These are phyloP conservation scores for Ectemnius cavifrons DNA, from an alignment of 2,888 invertebrate genomes.

Conservation along the genomic window DNA sequence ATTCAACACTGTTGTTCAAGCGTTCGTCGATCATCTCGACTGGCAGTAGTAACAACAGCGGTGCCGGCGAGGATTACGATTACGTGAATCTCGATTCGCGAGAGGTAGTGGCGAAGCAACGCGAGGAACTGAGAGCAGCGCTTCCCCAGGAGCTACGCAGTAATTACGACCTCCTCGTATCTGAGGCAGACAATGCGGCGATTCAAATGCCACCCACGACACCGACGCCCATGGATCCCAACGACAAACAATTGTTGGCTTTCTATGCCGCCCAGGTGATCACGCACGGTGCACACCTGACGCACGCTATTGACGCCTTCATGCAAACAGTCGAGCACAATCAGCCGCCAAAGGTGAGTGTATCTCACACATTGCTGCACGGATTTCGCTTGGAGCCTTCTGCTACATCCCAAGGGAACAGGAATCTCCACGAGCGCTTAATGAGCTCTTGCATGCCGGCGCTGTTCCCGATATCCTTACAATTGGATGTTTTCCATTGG, in stretches of 20 bases:
- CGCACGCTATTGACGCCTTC: slow-evolving; percentile 95
- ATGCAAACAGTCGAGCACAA: slow-evolving; percentile 94
- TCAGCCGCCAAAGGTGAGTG: slow-evolving; percentile 89
- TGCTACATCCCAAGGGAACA: not conserved
- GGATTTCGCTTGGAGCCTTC: not conserved
- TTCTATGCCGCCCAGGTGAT: slow-evolving; percentile 94
- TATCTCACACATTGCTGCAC: not conserved
- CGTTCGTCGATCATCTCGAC: slow-evolving; percentile 77
- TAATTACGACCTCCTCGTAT: slow-evolving; percentile 87
- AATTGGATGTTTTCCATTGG: no score
- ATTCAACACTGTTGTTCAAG: slow-evolving; percentile 89
- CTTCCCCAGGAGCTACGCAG: slow-evolving; percentile 86
- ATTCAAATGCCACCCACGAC: slow-evolving; percentile 75
- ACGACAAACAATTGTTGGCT: slow-evolving; percentile 89
- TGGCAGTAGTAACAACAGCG: slow-evolving; percentile 78
- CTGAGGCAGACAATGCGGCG: slow-evolving; percentile 84
- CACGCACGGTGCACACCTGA: slow-evolving; percentile 90
- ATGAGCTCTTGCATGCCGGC: no score
- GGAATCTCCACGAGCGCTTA: no score
- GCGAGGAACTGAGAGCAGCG: slow-evolving; percentile 86
- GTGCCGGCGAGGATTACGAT: slow-evolving; percentile 92
- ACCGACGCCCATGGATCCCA: slow-evolving; percentile 82
- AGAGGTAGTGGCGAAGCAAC: slow-evolving; percentile 84
- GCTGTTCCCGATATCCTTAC: no score
- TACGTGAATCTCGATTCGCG: slow-evolving; percentile 92